phyloP scores from a whole-genome alignment of 2,888 invertebrate species.

The Luperina nickerlii region DNA sequence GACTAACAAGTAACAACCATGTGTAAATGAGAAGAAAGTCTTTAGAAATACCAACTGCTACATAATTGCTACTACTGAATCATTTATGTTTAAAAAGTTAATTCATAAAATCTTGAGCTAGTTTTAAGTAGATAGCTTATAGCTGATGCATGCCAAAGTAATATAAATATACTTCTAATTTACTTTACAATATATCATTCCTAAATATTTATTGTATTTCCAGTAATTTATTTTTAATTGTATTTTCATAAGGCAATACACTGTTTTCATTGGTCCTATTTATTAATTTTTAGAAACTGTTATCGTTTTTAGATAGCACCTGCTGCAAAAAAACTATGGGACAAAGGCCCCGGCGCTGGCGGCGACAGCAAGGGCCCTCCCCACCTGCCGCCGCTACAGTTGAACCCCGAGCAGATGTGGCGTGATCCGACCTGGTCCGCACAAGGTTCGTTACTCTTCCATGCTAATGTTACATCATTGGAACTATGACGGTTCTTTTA shows the following conservation, averaged over 20 bases:
- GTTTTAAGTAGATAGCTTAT: neutral
- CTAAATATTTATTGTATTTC: constrained; percentile 6
- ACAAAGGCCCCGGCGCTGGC: constrained; percentile 93
- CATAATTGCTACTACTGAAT: constrained; percentile 3
- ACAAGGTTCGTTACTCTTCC: constrained; percentile 90
- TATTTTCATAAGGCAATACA: neutral
- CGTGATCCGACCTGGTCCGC: constrained; percentile 98
- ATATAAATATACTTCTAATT: neutral
- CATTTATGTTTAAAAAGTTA: neutral
- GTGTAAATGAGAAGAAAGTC: constrained; percentile 19
- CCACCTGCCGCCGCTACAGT: constrained; percentile 93
- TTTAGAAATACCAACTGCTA: neutral
- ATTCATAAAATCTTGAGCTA: neutral
- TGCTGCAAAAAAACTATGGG: constrained; percentile 98
- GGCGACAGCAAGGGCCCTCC: constrained; percentile 94
- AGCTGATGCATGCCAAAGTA: constrained; percentile 25
- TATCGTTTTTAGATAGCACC: constrained; percentile 94
- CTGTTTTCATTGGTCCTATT: constrained; percentile 9
- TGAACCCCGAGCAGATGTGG: constrained; percentile 95
- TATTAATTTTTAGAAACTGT: constrained; percentile 36
- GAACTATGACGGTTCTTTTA: constrained; percentile 1
- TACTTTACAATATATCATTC: neutral
- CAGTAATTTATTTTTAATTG: neutral
- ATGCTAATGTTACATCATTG: constrained; percentile 26
- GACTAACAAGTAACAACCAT: constrained; percentile 25